phyloP scores from a whole-genome alignment of 1,140 invertebrate genomes.

The Macrobrachium rosenbergii region DNA sequence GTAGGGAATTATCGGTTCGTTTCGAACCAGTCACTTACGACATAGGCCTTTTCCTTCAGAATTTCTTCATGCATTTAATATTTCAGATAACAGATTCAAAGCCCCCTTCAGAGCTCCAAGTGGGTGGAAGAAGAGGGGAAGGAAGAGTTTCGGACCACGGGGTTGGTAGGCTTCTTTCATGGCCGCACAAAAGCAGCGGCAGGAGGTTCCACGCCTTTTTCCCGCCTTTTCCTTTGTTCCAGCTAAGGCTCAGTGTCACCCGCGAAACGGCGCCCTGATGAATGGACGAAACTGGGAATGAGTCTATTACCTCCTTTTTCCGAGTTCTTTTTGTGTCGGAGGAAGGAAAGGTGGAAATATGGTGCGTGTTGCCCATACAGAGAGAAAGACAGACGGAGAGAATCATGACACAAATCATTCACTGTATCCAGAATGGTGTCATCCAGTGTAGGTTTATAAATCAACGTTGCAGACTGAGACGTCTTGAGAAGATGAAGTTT shows the following conservation, averaged over 20 bases:
- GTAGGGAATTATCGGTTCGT: too few relatives aligned
- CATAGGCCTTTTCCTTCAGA: too few relatives aligned
- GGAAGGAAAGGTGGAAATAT: background rate
- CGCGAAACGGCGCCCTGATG: slow-evolving; percentile 54
- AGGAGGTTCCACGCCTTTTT: slow-evolving; percentile 55
- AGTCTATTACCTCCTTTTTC: slow-evolving; percentile 58
- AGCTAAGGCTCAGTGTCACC: slow-evolving; percentile 59
- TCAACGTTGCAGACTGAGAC: too few relatives aligned
- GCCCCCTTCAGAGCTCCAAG: background rate
- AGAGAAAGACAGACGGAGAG: background rate
- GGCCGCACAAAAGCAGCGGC: slow-evolving; percentile 47
- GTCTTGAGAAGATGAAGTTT: too few relatives aligned
- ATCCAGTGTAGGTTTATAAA: too few relatives aligned
- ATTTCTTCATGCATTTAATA: too few relatives aligned
- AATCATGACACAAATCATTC: background rate
- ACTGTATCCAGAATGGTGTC: background rate
- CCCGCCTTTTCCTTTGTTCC: slow-evolving; percentile 55
- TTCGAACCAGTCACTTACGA: too few relatives aligned
- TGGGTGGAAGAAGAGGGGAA: too few relatives aligned
- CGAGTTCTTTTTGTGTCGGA: background rate
- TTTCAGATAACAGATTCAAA: background rate
- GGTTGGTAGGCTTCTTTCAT: slow-evolving; percentile 38
- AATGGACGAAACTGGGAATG: slow-evolving; percentile 58
- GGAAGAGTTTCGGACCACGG: too few relatives aligned
- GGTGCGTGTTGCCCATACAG: background rate